Conservation (phyloP, 2,888 invertebrate genomes). For the Sylvicola fuscatus region DNA sequence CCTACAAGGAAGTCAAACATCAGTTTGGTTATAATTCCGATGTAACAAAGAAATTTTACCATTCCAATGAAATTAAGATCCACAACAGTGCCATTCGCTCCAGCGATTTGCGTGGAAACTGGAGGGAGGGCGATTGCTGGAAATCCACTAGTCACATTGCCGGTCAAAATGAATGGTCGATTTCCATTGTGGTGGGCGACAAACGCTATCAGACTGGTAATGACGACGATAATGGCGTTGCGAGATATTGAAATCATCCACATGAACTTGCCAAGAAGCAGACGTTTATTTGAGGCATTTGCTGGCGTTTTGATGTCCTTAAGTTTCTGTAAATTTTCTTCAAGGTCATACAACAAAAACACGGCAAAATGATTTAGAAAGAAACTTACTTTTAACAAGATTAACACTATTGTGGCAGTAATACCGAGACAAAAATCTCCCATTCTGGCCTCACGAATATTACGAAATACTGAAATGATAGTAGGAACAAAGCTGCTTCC, state of each 20-base stretch:
- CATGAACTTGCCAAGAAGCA: conserved; percentile 31
- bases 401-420: conserved; percentile 46
- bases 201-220: conserved; percentile 34
- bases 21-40: too few relatives aligned
- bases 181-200: conserved; percentile 30
- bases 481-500: conserved; percentile 53
- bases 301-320: conserved; percentile 38
- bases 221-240: conserved; percentile 63
- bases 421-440: conserved; percentile 54
- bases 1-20: conserved; percentile 17
- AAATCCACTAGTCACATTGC: conserved; percentile 44
- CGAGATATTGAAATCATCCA: conserved; percentile 67
- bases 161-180: conserved; percentile 53
- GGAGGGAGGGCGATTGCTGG: conserved; percentile 48
- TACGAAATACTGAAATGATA: conserved; percentile 41
- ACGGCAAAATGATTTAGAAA: neutral
- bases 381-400: conserved; percentile 50
- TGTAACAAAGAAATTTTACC: too few relatives aligned
- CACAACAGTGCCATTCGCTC: conserved; percentile 15
- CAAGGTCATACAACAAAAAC: too few relatives aligned
- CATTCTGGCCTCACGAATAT: conserved; percentile 43
- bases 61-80: conserved; percentile 17
- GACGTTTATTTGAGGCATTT: conserved; percentile 18
- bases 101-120: conserved; percentile 32
- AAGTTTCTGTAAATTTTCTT: conserved; percentile 56